Evolutionary conservation across 2,888 invertebrate genomes (phyloP).

Genomic region (Spialia ferax): DNA sequence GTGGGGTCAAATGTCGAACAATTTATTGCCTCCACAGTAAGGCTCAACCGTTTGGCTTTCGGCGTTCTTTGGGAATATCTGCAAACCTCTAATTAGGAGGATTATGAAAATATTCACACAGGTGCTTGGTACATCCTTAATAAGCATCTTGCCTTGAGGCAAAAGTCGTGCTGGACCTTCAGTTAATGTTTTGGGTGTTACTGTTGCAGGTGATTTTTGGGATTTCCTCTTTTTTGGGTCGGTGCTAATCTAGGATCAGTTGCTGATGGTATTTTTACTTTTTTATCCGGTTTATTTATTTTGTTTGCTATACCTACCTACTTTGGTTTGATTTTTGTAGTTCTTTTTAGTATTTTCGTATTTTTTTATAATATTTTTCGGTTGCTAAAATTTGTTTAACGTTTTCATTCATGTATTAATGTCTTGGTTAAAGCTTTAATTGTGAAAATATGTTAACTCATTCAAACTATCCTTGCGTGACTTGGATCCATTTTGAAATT

Average conservation of each 20-base stretch:
- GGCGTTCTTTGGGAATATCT: slow-evolving; percentile 80
- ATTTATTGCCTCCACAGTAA: slow-evolving; percentile 84
- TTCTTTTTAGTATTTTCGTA: too few relatives aligned
- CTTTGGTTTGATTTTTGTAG: too few relatives aligned
- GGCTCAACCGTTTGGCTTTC: slow-evolving; percentile 76
- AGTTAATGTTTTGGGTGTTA: slow-evolving; percentile 80
- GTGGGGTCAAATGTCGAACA: slow-evolving; percentile 85
- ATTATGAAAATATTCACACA: slow-evolving; percentile 86
- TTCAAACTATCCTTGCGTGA: slow-evolving; percentile 26
- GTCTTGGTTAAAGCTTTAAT: too few relatives aligned
- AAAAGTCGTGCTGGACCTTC: slow-evolving; percentile 68
- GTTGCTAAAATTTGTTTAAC: too few relatives aligned
- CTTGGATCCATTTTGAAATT: slow-evolving; percentile 19
- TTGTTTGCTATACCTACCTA: too few relatives aligned
- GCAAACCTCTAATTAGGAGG: slow-evolving; percentile 86
- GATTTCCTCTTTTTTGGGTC: slow-evolving; percentile 63
- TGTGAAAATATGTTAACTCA: background rate
- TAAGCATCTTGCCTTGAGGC: slow-evolving; percentile 83
- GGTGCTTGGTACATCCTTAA: slow-evolving; percentile 82
- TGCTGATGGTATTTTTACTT: slow-evolving; percentile 41
- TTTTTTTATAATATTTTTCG: too few relatives aligned
- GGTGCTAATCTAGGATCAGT: slow-evolving; percentile 69
- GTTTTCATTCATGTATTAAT: too few relatives aligned
- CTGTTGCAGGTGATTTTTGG: slow-evolving; percentile 73
- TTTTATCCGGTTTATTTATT: too few relatives aligned